phyloP scores from a whole-genome alignment of 2,888 invertebrate species.

The Dysmachus trigonus region DNA sequence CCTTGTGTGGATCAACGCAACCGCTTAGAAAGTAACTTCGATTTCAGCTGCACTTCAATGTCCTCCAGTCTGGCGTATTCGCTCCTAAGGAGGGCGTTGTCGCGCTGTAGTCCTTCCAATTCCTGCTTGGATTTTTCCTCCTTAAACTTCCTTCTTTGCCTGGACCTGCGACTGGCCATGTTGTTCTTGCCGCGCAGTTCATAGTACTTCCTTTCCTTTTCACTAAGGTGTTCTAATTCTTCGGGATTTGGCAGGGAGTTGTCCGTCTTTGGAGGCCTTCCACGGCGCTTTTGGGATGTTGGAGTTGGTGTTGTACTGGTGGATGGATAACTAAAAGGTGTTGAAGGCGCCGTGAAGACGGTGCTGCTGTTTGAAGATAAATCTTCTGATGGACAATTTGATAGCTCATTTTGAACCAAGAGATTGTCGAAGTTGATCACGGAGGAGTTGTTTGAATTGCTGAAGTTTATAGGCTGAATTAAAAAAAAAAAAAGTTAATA shows the following conservation, averaged over 20 bases:
- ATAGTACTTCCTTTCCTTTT: slow-evolving; percentile 69
- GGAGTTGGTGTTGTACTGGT: neutral
- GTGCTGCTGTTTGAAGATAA: neutral
- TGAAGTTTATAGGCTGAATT: neutral
- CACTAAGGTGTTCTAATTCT: slow-evolving; percentile 55
- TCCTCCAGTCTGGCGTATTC: neutral
- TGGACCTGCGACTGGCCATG: slow-evolving; percentile 78
- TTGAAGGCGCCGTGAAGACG: slow-evolving; percentile 30
- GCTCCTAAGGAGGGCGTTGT: neutral
- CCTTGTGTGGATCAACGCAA: neutral
- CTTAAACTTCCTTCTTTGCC: slow-evolving; percentile 74
- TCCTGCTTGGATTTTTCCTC: slow-evolving; percentile 64
- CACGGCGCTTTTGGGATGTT: slow-evolving; percentile 59
- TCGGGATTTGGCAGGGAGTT: slow-evolving; percentile 48
- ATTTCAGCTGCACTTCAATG: neutral
- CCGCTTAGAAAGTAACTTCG: neutral
- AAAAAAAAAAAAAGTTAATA: neutral
- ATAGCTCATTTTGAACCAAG: neutral
- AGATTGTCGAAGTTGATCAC: neutral
- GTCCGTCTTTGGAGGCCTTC: slow-evolving; percentile 67
- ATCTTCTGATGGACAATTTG: neutral
- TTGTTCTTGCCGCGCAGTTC: slow-evolving; percentile 80
- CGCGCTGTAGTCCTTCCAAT: slow-evolving; percentile 53
- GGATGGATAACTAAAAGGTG: slow-evolving; percentile 3
- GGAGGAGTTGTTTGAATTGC: neutral